These are phyloP conservation scores for Folsomia manolachei DNA, from an alignment of 2,888 invertebrate genomes.

Conservation along the genomic window DNA sequence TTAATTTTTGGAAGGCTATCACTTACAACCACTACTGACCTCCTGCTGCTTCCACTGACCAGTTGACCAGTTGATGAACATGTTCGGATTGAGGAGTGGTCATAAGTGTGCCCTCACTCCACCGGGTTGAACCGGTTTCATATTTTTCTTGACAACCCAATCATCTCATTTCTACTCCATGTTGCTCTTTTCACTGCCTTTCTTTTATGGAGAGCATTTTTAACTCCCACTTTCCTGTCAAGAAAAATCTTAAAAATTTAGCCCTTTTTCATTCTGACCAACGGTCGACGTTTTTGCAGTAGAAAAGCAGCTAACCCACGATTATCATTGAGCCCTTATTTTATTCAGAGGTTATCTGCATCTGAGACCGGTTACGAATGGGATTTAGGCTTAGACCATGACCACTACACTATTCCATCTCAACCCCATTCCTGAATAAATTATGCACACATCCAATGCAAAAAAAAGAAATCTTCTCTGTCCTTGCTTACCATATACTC, in stretches of 20 bases:
- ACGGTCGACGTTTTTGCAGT: neutral
- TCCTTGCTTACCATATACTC: too few species aligned
- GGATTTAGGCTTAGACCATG: too few species aligned
- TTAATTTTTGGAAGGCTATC: too few species aligned
- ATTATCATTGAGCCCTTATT: neutral
- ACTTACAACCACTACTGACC: neutral
- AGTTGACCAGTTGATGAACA: neutral
- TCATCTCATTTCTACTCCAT: too few species aligned
- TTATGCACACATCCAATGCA: neutral
- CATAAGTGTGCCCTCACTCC: neutral
- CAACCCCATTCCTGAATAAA: neutral
- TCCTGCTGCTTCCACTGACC: neutral
- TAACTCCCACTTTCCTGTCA: neutral
- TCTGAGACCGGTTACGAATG: too few species aligned
- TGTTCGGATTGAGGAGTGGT: neutral
- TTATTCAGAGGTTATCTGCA: neutral
- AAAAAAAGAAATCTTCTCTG: too few species aligned
- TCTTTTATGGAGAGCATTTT: neutral
- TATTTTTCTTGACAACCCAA: constrained; percentile 2
- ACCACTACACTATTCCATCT: neutral
- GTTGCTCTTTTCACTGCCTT: constrained; percentile 1
- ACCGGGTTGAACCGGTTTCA: neutral
- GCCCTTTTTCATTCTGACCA: neutral
- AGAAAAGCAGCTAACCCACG: neutral
- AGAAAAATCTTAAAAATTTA: neutral